Base-by-base conservation (phyloP, 2,888 invertebrate species). In the Epinotia ramella region DNA sequence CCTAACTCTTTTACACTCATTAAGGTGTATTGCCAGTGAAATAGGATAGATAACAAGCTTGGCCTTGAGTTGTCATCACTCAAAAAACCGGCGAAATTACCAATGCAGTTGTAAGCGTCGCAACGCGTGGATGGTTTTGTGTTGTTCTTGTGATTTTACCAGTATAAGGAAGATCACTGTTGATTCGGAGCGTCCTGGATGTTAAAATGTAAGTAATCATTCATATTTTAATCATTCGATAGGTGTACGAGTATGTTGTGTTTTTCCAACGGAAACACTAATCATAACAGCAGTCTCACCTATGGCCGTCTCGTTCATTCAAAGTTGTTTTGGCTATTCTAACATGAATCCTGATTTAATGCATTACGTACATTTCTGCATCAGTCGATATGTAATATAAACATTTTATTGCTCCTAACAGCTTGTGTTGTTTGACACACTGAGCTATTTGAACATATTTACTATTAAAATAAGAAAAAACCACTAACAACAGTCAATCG, bases 221-320 rank as follows among this genome's bases (percentile, higher is more conserved):
- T 16, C 53, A 53, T 49, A 49, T 49, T 53, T 53, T n/a, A n/a
- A 16, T n/a, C n/a, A n/a, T n/a, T n/a, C 53, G 13, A 53, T 53
- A 6, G 13, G 53, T 53, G 53, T 53, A n/a, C n/a, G n/a, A n/a
- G n/a, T n/a, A 53, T 13, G 53, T 53, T 53, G n/a, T 53, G 53
- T n/a, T 53, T 53, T 16, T 53, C 53, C n/a, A 53, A 53, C 53
- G n/a, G 53, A n/a, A 53, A 53, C 53, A 53, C 53, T 53, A 53
- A 53, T 53, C n/a, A 53, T n/a, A 53, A 53, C n/a, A 53, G 53
- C 53, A 53, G 53, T n/a, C 53, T n/a, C 13, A 53, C n/a, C 53
- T 53, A 53, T 53, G 33, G 53, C 53, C 53, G 53, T 53, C 4
- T 53, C n/a, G n/a, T 53, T 53, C 49, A 49, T 13, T 49, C 49